Evolutionary conservation across 2,113 vertebrate genomes (phyloP), one percentile per base, ranked within the genome.

Genomic region (Trogon surrucura): DNA sequence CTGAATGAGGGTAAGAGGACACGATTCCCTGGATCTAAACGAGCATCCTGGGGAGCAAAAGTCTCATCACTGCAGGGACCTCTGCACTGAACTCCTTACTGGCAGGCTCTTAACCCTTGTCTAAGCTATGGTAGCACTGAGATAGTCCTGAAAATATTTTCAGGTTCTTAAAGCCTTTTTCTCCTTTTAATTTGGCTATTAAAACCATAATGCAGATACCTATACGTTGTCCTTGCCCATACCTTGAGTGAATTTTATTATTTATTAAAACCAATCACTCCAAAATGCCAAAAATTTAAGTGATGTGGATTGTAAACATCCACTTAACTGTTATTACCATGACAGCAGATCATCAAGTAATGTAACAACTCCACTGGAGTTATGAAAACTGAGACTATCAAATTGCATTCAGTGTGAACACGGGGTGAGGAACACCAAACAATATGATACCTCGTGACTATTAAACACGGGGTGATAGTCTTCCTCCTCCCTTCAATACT

Each of bases 341-440:
- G 58, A 81, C 79, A 85, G 82, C 32, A 93, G 74, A 91, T 92
- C 61, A 89, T 94, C 81, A 94, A 79, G 57, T 84, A 95, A 85
- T 29, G 47, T 79, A 91, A 79, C 85, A 97, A 96, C 87, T 94
- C 95, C 85, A 95, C 84, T 96, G 92, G 91, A 94, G 95, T 97
- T 94, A 96, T 10, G 66, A 84, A 95, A 96, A 77, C 57, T 30
- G 21, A 89, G 83, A 79, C 60, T 87, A 84, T 77, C 69, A 64
- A 80, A 86, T 54, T 75, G 72, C 64, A 92, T 94, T 91, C 83
- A 86, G 54, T 77, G 89, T 92, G 79, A 96, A 89, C 61, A 89
- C 18, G 60, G 65, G 69, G 54, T 69, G 44, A 92, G 44, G 75
- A 92, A 96, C 30, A 94, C 32, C 74, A 75, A 83, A 89, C 58